A percentile compares a stretch with the other conserved stretches of the same genome.
Evolutionary conservation across 2,797 vertebrate species (phyloP).

Genomic region (Ibycter americanus): DNA sequence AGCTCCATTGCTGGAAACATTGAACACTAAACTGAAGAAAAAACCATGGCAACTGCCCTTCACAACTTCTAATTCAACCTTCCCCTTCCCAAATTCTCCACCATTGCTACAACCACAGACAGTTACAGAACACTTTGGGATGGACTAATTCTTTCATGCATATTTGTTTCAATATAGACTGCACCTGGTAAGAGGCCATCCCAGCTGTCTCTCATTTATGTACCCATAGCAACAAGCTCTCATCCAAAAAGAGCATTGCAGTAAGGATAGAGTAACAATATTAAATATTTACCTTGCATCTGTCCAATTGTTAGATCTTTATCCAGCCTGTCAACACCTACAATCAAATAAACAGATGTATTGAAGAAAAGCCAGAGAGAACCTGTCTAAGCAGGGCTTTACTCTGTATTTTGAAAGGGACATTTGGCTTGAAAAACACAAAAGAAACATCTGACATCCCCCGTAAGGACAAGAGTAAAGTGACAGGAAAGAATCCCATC

Average conservation of each 20-base stretch:
- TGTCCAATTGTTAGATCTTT: slow-evolving; percentile 99
- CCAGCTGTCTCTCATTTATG: accelerated
- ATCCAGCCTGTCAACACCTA: slow-evolving; percentile 97
- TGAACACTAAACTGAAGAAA: background rate
- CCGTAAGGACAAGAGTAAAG: background rate
- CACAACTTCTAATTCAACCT: background rate
- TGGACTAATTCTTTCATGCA: background rate
- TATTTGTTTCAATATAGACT: background rate
- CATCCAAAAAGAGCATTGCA: background rate
- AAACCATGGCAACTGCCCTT: background rate
- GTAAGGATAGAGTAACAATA: background rate
- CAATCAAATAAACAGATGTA: slow-evolving; percentile 27
- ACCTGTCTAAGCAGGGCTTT: background rate
- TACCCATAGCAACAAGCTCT: background rate
- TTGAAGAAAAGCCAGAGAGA: background rate
- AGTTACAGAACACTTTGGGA: background rate
- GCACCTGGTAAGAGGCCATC: background rate
- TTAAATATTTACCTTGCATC: slow-evolving; percentile 90
- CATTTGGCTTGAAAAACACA: background rate
- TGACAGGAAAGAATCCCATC: background rate
- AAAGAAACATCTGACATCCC: background rate
- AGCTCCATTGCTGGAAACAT: background rate
- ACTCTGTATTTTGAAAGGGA: background rate
- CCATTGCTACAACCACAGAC: background rate
- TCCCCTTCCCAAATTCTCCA: background rate